Evolutionary conservation across 2,888 invertebrate genomes (phyloP), one percentile per base, ranked within the genome.

Genomic region (Labia minor): DNA sequence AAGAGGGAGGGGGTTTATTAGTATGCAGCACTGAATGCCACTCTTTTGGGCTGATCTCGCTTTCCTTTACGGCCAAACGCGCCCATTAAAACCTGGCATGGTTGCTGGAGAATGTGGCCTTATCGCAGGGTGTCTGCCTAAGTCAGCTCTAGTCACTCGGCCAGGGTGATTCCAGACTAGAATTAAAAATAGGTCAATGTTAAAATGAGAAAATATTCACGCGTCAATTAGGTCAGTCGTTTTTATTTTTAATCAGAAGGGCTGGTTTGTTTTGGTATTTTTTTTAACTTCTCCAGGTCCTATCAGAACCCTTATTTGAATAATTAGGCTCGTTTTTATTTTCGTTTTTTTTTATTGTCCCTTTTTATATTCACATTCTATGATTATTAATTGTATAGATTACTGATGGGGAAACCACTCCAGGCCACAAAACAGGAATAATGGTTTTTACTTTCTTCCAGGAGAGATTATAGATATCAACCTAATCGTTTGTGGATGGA

Each of bases 31-130:
- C 14, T 49, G 49, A 14, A 14, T 49, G 8, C 16, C 3, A 3
- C n/a, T 49, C 49, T 49, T 49, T 49, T 49, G 49, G 49, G 49
- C 49, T 49, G 49, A 49, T 49, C 49, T 49, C 49, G 49, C 49
- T 49, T 49, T 49, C 49, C 14, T 49, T 49, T n/a, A n/a, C n/a
- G 14, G 2, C 6, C 8, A 4, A 4, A 49, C 8, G 8, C 4
- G n/a, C 6, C 49, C 49, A 4, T 10, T 49, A 10, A 49, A 26
- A 26, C 26, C 26, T 26, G 49, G 49, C 49, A 49, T 16, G 26
- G 26, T 49, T n/a, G 16, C 49, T n/a, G 49, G 49, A 49, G 49
- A 49, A 49, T 49, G 49, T 14, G 49, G 49, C 8, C 49, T 49
- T 49, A 49, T 49, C 49, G 16, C 49, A 11, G n/a, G n/a, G 16